Evolutionary conservation across 2,113 vertebrate species (phyloP), one percentile per base, ranked within the genome.

Genomic region (Caranx melampygus): DNA sequence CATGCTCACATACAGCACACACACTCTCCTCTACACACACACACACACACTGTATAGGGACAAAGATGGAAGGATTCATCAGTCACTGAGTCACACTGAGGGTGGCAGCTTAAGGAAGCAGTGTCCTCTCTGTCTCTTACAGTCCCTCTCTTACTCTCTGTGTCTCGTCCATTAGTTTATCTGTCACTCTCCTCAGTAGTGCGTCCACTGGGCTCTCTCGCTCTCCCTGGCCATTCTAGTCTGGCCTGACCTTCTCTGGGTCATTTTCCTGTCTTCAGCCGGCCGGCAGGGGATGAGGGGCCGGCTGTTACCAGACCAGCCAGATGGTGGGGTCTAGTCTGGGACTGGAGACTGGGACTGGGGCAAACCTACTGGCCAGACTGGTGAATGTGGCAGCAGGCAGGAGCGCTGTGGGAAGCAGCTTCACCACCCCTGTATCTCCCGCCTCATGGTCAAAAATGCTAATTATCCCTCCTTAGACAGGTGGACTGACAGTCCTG

Each of bases 291-390:
- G 84, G 72, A 82, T 26, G 75, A 68, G 37, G 40, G 62, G 67
- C 83, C 69, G 87, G 85, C 89, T 92, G 87, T 91, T 89, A 61
- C 78, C 77, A 51, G 82, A 79, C 74, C 52, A 68, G 78, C 76
- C 94, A 94, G 93, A 92, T 94, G 93, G 93, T 72, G 3, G 16
- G 55, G 81, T 82, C 83, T 78, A 83, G 87, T 37, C 78, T 62
- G 72, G 81, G 88, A 85, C 72, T 21, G 72, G 60, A 75, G 54
- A 31, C 49, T 70, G 37, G 61, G 80, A 81, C 62, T 34, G 64
- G 85, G 82, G 75, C 33, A 67, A 63, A 72, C 89, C 80, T 72
- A 77, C 77, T 75, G 81, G 86, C 90, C 92, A 91, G 87, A 85
- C 79, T 82, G 81, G 81, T 86, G 67, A 52, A 82, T 81, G 72